phyloP scores from a whole-genome alignment of 2,113 vertebrate species.

The Myiozetetes cayanensis region DNA sequence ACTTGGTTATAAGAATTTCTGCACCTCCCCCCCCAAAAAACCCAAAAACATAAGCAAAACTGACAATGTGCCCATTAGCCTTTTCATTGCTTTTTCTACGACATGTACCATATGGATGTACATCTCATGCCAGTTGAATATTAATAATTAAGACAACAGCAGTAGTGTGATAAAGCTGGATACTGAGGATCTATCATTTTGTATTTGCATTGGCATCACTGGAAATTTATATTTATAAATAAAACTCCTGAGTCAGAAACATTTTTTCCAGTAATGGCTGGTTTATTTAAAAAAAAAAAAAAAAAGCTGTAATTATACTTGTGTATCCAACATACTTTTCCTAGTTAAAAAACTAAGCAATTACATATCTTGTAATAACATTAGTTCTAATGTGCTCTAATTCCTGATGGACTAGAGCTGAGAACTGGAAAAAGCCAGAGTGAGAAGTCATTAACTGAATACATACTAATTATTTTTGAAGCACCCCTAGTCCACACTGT shows the following conservation, averaged over 20 bases:
- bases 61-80: not conserved
- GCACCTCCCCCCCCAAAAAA: too few species aligned
- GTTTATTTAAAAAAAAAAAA: not conserved
- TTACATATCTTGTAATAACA: not conserved
- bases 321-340: not conserved
- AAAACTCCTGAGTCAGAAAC: not conserved
- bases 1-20: not conserved
- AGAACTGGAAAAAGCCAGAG: not conserved
- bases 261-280: not conserved
- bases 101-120: not conserved
- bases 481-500: not conserved
- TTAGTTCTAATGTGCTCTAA: constrained; percentile 13
- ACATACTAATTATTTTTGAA: not conserved
- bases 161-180: not conserved
- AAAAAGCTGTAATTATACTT: not conserved
- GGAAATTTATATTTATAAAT: constrained; percentile 9
- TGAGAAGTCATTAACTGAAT: constrained; percentile 14
- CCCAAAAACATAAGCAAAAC: not conserved
- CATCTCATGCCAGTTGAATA: not conserved
- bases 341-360: constrained; percentile 50
- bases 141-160: not conserved
- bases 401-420: constrained; percentile 6
- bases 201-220: not conserved
- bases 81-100: not conserved
- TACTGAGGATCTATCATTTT: not conserved